These are phyloP conservation scores for Glaucomys volans DNA, from an alignment of 2,113 vertebrate genomes.

Conservation along the genomic window DNA sequence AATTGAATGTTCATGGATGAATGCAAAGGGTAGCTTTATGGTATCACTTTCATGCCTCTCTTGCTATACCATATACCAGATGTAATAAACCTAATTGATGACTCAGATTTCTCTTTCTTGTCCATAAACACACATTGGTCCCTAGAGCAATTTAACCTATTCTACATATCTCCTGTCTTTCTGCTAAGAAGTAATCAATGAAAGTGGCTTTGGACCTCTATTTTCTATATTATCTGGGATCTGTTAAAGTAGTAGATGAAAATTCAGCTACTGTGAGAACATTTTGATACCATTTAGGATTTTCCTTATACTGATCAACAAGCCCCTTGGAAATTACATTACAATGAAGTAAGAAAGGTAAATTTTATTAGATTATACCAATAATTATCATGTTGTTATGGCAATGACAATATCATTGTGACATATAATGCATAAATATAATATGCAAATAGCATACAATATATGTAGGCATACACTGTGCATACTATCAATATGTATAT, in stretches of 20 bases:
- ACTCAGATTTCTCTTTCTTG: constrained; percentile 69
- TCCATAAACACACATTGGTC: constrained; percentile 55
- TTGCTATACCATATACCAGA: constrained; percentile 81
- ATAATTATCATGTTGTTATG: constrained; percentile 69
- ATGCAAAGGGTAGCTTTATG: constrained; percentile 84
- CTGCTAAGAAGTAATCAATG: constrained; percentile 64
- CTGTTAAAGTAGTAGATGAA: constrained; percentile 56
- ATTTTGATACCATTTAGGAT: constrained; percentile 74
- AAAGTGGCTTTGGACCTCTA: constrained; percentile 69
- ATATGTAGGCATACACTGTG: neutral
- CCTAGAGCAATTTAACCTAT: constrained; percentile 63
- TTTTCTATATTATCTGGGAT: constrained; percentile 73
- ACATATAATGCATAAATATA: constrained; percentile 1
- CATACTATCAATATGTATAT: neutral
- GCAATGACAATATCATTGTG: constrained; percentile 43
- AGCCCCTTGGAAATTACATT: constrained; percentile 47
- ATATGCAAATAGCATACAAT: constrained; percentile 51
- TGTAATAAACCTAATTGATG: constrained; percentile 82
- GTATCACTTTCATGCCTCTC: constrained; percentile 82
- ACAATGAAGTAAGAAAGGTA: constrained; percentile 63
- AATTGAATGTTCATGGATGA: constrained; percentile 89
- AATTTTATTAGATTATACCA: constrained; percentile 66
- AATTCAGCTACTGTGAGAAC: constrained; percentile 64
- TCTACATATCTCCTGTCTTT: constrained; percentile 57
- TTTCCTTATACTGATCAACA: constrained; percentile 77